A percentile compares a stretch with the other conserved stretches of the same genome.
Conservation (phyloP, 2,888 invertebrate genomes). For the Morpho helenor region DNA sequence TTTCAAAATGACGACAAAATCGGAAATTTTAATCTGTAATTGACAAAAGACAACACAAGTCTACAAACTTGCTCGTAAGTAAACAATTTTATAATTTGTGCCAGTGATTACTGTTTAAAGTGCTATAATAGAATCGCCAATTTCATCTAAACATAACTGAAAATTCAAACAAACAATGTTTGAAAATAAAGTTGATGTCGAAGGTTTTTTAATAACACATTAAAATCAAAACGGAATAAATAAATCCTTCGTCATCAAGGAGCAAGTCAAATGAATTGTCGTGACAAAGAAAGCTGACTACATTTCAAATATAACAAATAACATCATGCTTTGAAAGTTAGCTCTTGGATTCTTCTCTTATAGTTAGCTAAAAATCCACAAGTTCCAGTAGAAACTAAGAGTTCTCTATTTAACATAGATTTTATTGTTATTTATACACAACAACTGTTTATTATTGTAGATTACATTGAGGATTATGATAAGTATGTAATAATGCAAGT, state of each 20-base stretch:
- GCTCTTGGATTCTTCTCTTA: constrained; percentile 45
- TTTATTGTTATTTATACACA: too few species aligned
- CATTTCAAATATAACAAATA: constrained; percentile 20
- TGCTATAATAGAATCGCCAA: constrained; percentile 20
- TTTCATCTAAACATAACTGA: constrained; percentile 12
- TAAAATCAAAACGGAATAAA: constrained; percentile 37
- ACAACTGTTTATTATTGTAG: too few species aligned
- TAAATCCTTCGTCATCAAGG: constrained; percentile 63
- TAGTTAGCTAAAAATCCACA: too few species aligned
- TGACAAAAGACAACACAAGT: constrained; percentile 23
- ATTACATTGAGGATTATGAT: too few species aligned
- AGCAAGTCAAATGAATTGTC: constrained; percentile 78
- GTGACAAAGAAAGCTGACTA: constrained; percentile 44
- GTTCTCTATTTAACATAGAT: too few species aligned
- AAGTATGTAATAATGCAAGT: constrained; percentile 3
- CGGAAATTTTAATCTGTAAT: constrained; percentile 12
- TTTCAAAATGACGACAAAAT: constrained; percentile 19
- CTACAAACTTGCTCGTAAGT: constrained; percentile 25
- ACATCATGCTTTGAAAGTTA: constrained; percentile 32
- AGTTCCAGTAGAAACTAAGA: too few species aligned
- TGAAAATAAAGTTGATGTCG: constrained; percentile 40
- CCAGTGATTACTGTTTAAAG: constrained; percentile 10
- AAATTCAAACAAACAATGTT: constrained; percentile 8
- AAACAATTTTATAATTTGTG: constrained; percentile 9
- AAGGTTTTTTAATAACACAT: constrained; percentile 56